A percentile compares a stretch with the other conserved stretches of the same genome.
phyloP scores from a whole-genome alignment of 2,888 invertebrate genomes.

The Melipona bicolor region DNA sequence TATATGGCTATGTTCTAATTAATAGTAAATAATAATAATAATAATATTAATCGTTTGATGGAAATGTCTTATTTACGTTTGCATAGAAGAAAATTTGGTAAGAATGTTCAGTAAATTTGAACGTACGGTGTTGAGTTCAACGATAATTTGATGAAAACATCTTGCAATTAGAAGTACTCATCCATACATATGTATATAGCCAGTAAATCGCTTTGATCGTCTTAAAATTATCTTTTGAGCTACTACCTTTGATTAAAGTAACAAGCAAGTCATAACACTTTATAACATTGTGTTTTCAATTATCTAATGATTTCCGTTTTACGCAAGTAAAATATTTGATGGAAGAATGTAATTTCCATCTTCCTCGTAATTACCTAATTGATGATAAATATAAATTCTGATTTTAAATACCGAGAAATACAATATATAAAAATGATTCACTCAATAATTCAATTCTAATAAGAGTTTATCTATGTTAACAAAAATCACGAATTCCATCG shows the following conservation, averaged over 20 bases:
- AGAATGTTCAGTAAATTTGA: not conserved
- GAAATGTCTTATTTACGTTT: not conserved
- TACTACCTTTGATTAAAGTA: too few species aligned
- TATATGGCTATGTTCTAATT: not conserved
- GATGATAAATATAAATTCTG: not conserved
- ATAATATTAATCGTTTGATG: not conserved
- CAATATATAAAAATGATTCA: not conserved
- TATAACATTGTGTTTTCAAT: too few species aligned
- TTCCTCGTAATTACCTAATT: not conserved
- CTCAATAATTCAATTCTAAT: not conserved
- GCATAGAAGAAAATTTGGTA: not conserved
- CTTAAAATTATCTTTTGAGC: too few species aligned
- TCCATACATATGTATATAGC: too few species aligned
- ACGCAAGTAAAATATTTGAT: too few species aligned
- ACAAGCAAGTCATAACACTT: too few species aligned
- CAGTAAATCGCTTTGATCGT: too few species aligned
- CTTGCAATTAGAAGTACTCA: too few species aligned
- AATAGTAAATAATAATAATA: not conserved
- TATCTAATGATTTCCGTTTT: too few species aligned
- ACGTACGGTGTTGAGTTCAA: not conserved
- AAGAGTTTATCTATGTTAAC: not conserved
- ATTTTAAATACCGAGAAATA: not conserved
- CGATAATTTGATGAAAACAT: not conserved
- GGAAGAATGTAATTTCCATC: not conserved
- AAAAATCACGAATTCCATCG: not conserved